Conservation (phyloP, 2,888 invertebrate genomes). For the Ephialtes manifestator region DNA sequence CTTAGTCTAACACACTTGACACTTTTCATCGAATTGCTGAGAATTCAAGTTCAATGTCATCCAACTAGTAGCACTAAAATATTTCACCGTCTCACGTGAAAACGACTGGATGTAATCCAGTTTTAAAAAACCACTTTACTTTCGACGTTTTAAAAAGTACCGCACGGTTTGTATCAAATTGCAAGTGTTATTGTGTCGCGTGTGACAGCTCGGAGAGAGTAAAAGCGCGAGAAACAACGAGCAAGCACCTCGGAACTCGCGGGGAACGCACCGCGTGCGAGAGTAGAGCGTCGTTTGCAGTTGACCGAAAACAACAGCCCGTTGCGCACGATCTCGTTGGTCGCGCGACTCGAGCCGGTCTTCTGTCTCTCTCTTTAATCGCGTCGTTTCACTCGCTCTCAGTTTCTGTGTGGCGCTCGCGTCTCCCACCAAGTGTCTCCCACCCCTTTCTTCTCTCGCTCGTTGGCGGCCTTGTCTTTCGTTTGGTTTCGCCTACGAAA, state of each 20-base stretch:
- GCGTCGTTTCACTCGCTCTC: constrained; percentile 68
- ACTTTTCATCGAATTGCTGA: not conserved
- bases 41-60: not conserved
- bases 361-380: constrained; percentile 62
- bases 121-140: not conserved
- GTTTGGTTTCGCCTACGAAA: constrained; percentile 55
- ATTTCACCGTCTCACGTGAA: not conserved
- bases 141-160: not conserved
- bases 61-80: not conserved
- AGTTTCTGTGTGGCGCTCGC: constrained; percentile 60
- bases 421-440: constrained; percentile 68
- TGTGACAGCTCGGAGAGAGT: not conserved
- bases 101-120: not conserved
- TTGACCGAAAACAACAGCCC: constrained; percentile 74
- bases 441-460: constrained; percentile 59
- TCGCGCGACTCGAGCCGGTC: constrained; percentile 74
- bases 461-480: constrained; percentile 48
- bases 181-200: not conserved
- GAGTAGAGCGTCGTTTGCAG: constrained; percentile 70
- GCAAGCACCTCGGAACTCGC: constrained; percentile 48
- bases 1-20: not conserved
- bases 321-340: constrained; percentile 68
- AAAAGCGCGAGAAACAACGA: constrained; percentile 1
- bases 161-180: not conserved
- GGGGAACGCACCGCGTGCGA: constrained; percentile 73